Base-by-base conservation (phyloP, 2,888 invertebrate genomes). In the Hypselothyrea guttata region DNA sequence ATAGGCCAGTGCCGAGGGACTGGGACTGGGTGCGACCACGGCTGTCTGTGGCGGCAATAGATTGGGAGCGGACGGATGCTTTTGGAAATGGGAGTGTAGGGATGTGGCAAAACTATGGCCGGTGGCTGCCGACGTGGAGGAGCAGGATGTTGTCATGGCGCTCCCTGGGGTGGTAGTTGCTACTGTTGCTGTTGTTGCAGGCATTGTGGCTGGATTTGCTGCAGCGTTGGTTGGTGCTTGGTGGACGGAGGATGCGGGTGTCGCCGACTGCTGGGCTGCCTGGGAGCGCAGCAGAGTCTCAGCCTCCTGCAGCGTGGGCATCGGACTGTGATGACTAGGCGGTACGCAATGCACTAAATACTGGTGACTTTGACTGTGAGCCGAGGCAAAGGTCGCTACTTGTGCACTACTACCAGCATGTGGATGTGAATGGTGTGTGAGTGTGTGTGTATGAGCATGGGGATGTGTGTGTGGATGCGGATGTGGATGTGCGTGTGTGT, bases 271-370 rank as follows among this genome's bases (percentile, higher is more conserved):
- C 66, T 52, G 85, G 41, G 71, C 71, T 46, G 73, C 74, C 57
- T 83, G 76, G 16, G 77, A 71, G 55, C 84, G 81, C 35, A 76
- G 71, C 60, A 78, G 53, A 30, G 84, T 82, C 44, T 86, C 87
- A 63, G 87, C 74, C 71, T 87, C 87, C 65, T 75, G 87, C 71
- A 87, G 73, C 71, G 87, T 87, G 49, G 87, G 87, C 88, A 87
- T 72, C 67, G 87, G 87, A 82, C 87, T 87, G 49, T 87, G 87
- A 57, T 82, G 88, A 77, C 86, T 87, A 73, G 87, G 78, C 73
- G 87, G 77, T 75, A 87, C 86, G 75, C 87, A 87, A 78, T 87
- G 87, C 72, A 87, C 86, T 82, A 87, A 86, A 87, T 88, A 88
- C 76, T 88, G 88, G 75, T 87, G 87, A 65, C 87, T 88, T 75